These are phyloP conservation scores for Ascidia mentula DNA, from an alignment of 23 tunicate genomes.

Conservation along the genomic window DNA sequence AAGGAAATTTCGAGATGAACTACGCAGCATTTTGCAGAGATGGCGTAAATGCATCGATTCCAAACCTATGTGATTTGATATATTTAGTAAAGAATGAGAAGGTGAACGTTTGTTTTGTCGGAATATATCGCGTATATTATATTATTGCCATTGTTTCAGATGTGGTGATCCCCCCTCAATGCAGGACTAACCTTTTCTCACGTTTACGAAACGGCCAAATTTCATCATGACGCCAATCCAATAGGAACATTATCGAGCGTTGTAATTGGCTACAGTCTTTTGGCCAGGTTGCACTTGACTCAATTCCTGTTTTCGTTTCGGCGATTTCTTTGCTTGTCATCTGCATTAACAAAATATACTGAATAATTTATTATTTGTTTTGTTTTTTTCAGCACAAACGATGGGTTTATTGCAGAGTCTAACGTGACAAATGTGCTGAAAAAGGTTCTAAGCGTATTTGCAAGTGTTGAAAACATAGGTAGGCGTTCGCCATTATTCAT, in stretches of 20 bases:
- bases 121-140: neutral
- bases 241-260: neutral
- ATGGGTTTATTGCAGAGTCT: neutral
- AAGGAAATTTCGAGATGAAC: neutral
- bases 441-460: neutral
- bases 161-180: neutral
- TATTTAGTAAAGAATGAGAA: neutral
- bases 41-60: neutral
- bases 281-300: neutral
- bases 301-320: too few species aligned
- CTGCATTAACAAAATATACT: too few species aligned
- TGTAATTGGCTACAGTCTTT: neutral
- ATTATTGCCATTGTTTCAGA: neutral
- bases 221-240: neutral
- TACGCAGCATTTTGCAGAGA: neutral
- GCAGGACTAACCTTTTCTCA: neutral
- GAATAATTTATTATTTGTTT: too few species aligned
- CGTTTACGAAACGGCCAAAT: neutral
- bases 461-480: neutral
- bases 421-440: neutral
- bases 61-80: neutral
- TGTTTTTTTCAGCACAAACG: neutral
- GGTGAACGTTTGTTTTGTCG: too few species aligned
- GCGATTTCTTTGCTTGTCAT: too few species aligned
- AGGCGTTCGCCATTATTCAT: neutral